Conservation (phyloP, 2,888 invertebrate species). For the Meloe dianella region DNA sequence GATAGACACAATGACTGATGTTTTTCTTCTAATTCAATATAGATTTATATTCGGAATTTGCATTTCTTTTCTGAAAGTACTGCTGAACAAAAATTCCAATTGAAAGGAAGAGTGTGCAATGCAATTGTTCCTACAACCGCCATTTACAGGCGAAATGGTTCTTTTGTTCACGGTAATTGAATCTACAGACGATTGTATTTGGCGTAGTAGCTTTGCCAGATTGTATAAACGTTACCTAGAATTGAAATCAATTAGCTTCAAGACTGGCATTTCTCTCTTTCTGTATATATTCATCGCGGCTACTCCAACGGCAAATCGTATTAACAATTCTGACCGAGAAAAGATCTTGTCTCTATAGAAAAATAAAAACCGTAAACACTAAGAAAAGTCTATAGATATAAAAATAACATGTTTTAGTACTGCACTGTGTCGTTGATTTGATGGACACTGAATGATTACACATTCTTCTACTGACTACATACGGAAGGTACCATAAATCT, state of each 20-base stretch:
- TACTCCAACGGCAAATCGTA: background rate
- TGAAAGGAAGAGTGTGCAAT: conserved; percentile 22
- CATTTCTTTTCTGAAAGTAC: background rate
- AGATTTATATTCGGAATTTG: background rate
- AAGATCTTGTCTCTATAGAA: background rate
- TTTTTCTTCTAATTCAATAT: conserved; percentile 1
- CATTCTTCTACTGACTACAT: conserved; percentile 12
- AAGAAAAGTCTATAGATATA: background rate
- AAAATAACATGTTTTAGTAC: conserved; percentile 2
- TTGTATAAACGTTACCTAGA: conserved; percentile 56
- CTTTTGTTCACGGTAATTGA: conserved; percentile 59
- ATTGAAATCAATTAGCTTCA: conserved; percentile 55
- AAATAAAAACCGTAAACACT: background rate
- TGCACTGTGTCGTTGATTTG: background rate
- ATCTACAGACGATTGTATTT: conserved; percentile 55
- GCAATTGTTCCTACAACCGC: conserved; percentile 56
- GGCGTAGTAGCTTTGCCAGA: conserved; percentile 49
- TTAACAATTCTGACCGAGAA: background rate
- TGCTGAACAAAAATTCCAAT: background rate
- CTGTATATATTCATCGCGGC: background rate
- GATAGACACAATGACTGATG: conserved; percentile 47
- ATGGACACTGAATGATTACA: conserved; percentile 21
- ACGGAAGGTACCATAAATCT: conserved; percentile 36
- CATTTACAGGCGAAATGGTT: conserved; percentile 58
- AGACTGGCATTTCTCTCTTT: conserved; percentile 23